Evolutionary conservation across 1,140 invertebrate genomes (phyloP).

Genomic region (Battus philenor): DNA sequence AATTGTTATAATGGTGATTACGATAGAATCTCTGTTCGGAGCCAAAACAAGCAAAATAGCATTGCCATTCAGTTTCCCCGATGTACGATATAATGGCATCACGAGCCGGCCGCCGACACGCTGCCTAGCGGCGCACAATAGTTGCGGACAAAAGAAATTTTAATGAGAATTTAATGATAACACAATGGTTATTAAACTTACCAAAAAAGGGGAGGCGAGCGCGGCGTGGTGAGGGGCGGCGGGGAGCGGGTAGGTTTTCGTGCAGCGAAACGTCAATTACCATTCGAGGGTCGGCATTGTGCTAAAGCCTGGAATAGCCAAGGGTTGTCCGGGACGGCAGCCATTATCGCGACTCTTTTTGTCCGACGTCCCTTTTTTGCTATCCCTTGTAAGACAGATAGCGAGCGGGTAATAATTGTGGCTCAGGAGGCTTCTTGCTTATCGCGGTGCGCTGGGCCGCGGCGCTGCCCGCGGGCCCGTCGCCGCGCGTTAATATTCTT

Average conservation of each 20-base stretch:
- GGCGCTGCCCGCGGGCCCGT: too few relatives aligned
- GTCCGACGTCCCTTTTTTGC: constrained; percentile 36
- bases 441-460: too few relatives aligned
- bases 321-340: constrained; percentile 30
- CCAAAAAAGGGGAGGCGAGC: constrained; percentile 22
- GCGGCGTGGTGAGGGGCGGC: constrained; percentile 20
- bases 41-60: too few relatives aligned
- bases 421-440: constrained; percentile 35
- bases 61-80: too few relatives aligned
- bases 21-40: too few relatives aligned
- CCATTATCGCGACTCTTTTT: constrained; percentile 44
- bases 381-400: constrained; percentile 45
- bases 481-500: too few relatives aligned
- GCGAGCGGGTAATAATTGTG: constrained; percentile 48
- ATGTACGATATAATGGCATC: too few relatives aligned
- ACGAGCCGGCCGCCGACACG: too few relatives aligned
- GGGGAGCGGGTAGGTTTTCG: constrained; percentile 21
- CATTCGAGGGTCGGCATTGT: constrained; percentile 33
- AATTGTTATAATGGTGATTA: too few relatives aligned
- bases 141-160: constrained; percentile 22
- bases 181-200: constrained; percentile 24
- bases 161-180: constrained; percentile 26
- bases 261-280: constrained; percentile 43
- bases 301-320: constrained; percentile 33
- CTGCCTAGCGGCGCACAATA: too few relatives aligned